Conservation (phyloP, 2,888 invertebrate genomes). For the Orgyia antiqua region DNA sequence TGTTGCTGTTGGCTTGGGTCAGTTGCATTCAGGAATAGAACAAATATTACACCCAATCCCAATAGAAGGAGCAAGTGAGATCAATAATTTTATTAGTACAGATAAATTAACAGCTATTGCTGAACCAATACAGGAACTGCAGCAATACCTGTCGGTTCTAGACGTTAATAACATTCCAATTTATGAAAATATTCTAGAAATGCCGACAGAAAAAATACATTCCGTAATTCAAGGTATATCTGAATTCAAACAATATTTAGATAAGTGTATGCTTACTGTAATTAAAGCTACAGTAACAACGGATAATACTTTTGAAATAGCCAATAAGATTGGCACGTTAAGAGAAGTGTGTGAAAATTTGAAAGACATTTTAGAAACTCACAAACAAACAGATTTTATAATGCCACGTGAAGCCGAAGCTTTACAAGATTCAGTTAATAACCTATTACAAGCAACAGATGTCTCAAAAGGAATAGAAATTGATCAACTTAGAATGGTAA, state of each 20-base stretch:
- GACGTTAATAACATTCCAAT: conserved; percentile 59
- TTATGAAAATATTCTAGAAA: conserved; percentile 56
- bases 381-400: conserved; percentile 8
- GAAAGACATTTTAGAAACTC: conserved; percentile 38
- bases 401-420: conserved; percentile 25
- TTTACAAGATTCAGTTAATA: conserved; percentile 38
- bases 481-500: conserved; percentile 43
- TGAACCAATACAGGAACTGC: conserved; percentile 56
- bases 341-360: conserved; percentile 48
- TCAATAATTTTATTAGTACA: conserved; percentile 32
- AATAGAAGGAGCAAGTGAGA: conserved; percentile 47
- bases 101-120: conserved; percentile 50
- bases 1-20: conserved; percentile 41
- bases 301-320: conserved; percentile 51
- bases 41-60: conserved; percentile 54
- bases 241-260: conserved; percentile 52
- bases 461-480: conserved; percentile 43
- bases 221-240: conserved; percentile 45
- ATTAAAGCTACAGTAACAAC: conserved; percentile 48
- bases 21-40: conserved; percentile 50
- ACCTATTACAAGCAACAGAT: conserved; percentile 45
- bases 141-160: conserved; percentile 53
- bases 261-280: conserved; percentile 40
- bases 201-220: conserved; percentile 51
- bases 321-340: conserved; percentile 46